phyloP scores from a whole-genome alignment of 2,113 vertebrate species.

The Regulus satrapa region DNA sequence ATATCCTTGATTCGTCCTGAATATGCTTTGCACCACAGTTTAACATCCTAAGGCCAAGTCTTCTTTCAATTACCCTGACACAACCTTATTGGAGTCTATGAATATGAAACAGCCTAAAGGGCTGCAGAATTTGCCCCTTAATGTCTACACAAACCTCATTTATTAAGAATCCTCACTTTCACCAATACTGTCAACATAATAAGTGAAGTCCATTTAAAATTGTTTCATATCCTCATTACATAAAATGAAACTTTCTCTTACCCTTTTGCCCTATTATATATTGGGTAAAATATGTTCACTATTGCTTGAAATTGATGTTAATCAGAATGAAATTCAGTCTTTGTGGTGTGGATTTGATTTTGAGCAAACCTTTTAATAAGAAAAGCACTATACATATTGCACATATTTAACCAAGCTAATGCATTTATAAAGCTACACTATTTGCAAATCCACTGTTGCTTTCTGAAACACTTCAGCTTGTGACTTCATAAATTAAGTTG shows the following conservation, averaged over 20 bases:
- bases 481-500: not conserved
- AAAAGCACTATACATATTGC: not conserved
- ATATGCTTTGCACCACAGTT: not conserved
- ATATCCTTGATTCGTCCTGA: not conserved
- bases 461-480: not conserved
- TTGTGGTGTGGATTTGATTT: fast-evolving
- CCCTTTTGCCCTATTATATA: not conserved
- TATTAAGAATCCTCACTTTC: not conserved
- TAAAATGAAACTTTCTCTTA: not conserved
- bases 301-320: not conserved
- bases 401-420: not conserved
- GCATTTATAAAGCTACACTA: not conserved
- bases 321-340: not conserved
- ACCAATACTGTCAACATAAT: not conserved
- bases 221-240: not conserved
- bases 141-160: not conserved
- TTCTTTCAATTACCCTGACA: not conserved
- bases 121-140: not conserved
- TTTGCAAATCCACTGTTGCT: not conserved
- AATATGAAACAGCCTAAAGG: not conserved
- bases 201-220: not conserved
- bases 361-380: not conserved
- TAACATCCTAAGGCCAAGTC: not conserved
- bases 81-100: not conserved
- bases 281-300: not conserved